Evolutionary conservation across 2,797 vertebrate species (phyloP).

Genomic region (Pogoniulus pusillus): DNA sequence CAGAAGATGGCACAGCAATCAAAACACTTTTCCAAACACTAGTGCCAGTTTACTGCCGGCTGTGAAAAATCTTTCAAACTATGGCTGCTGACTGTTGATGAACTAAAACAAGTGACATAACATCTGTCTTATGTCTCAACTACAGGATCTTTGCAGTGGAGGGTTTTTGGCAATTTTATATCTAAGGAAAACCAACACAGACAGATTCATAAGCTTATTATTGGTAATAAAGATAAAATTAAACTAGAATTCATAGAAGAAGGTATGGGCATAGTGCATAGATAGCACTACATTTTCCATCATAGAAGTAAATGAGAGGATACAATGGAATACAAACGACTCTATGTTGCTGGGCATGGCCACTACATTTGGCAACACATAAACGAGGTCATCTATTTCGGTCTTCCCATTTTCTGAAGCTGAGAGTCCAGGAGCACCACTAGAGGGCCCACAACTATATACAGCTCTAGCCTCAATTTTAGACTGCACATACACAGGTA

Average conservation of each 20-base stretch:
- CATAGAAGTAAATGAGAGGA: background rate
- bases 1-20: background rate
- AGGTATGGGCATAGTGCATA: background rate
- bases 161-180: background rate
- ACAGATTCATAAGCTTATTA: background rate
- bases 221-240: background rate
- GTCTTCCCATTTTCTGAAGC: background rate
- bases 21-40: background rate
- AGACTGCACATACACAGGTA: background rate
- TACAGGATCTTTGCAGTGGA: background rate
- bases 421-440: background rate
- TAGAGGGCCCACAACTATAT: background rate
- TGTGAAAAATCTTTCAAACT: background rate
- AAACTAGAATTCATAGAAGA: background rate
- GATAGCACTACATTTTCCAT: background rate
- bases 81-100: background rate
- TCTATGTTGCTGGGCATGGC: background rate
- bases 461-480: background rate
- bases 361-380: background rate
- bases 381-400: background rate
- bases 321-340: background rate
- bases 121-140: background rate
- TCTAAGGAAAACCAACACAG: background rate
- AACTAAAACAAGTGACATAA: background rate
- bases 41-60: background rate